phyloP scores from a whole-genome alignment of 2,113 vertebrate species.

The Mormyrus lacerda region DNA sequence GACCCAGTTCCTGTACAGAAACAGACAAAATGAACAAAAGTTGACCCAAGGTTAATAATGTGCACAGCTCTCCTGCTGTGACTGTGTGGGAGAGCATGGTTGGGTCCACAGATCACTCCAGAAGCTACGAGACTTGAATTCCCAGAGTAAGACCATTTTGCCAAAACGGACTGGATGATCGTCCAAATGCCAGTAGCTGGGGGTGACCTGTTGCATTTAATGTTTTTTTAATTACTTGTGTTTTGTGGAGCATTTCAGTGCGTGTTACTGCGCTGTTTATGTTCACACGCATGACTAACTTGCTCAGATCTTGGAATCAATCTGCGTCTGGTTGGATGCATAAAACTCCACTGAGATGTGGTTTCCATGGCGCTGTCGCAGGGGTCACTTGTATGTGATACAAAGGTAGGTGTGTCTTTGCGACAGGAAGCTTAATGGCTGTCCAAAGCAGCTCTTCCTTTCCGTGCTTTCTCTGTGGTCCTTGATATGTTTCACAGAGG shows the following conservation, averaged over 20 bases:
- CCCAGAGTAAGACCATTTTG: not conserved
- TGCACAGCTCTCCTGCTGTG: not conserved
- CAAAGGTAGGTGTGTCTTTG: not conserved
- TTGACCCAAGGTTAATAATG: not conserved
- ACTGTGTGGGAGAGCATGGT: not conserved
- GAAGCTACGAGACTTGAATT: not conserved
- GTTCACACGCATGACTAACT: not conserved
- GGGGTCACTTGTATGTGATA: not conserved
- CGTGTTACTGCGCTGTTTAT: not conserved
- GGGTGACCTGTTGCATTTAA: not conserved
- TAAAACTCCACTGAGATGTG: not conserved
- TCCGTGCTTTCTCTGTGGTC: not conserved
- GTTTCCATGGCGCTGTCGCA: not conserved
- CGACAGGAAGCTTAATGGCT: not conserved
- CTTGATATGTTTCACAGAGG: not conserved
- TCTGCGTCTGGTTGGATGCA: not conserved
- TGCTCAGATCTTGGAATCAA: not conserved
- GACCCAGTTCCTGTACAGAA: not conserved
- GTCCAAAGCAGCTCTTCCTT: not conserved
- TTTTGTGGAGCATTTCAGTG: not conserved
- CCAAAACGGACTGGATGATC: constrained; percentile 9
- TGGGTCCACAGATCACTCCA: not conserved
- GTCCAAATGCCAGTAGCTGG: not conserved
- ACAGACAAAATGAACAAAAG: not conserved
- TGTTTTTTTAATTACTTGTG: not conserved